These are phyloP conservation scores for Podarcis raffonei DNA, from an alignment of 2,113 vertebrate species.

Conservation along the genomic window DNA sequence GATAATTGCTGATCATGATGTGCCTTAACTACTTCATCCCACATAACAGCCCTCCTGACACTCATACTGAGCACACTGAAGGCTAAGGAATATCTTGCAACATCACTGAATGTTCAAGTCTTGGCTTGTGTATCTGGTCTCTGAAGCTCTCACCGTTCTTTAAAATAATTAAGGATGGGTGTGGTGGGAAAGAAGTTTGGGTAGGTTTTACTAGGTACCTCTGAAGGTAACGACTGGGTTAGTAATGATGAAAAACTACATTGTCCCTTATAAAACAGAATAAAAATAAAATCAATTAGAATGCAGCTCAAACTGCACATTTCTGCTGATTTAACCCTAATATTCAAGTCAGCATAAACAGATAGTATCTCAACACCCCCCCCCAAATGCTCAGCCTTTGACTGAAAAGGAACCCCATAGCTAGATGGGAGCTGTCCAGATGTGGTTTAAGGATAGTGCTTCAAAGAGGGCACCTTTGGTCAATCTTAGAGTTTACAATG, in stretches of 20 bases:
- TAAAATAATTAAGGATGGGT: constrained; percentile 3
- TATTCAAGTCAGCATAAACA: background rate
- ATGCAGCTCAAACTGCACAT: background rate
- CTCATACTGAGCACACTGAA: background rate
- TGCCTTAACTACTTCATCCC: background rate
- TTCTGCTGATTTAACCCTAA: background rate
- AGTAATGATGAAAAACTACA: background rate
- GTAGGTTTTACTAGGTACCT: background rate
- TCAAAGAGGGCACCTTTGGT: background rate
- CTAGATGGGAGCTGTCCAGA: background rate
- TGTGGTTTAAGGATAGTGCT: background rate
- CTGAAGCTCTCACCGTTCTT: background rate
- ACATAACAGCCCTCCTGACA: background rate
- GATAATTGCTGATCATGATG: background rate
- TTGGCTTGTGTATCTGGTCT: background rate
- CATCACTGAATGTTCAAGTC: background rate
- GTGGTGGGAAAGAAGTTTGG: background rate
- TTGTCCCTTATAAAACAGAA: background rate
- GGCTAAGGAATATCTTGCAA: background rate
- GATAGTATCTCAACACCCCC: background rate
- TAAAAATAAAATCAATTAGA: background rate
- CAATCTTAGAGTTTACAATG: background rate
- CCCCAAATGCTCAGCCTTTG: background rate
- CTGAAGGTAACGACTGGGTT: background rate
- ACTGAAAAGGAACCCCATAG: background rate